phyloP scores from a whole-genome alignment of 2,113 vertebrate species.

The Onychostoma macrolepis region DNA sequence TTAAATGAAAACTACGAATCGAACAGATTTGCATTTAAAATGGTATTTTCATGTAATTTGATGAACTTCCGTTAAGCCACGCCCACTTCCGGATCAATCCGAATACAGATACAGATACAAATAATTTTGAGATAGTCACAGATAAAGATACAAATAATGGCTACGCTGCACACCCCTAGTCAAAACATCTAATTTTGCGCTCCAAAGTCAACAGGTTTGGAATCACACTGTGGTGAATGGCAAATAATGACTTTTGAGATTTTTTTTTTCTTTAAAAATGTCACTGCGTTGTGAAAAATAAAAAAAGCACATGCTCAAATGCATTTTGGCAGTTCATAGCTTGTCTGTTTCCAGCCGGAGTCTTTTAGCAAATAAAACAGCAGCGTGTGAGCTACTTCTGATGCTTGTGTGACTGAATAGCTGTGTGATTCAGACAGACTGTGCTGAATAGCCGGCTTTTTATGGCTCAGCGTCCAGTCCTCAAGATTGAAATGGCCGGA shows the following conservation, averaged over 20 bases:
- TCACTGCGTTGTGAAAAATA: neutral
- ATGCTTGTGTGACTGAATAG: constrained; percentile 53
- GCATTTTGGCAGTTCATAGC: constrained; percentile 11
- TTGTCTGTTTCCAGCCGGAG: constrained; percentile 7
- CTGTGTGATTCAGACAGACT: constrained; percentile 61
- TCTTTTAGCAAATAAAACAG: constrained; percentile 37
- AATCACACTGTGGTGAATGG: neutral
- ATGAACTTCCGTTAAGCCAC: too few relatives aligned
- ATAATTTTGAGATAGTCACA: too few relatives aligned
- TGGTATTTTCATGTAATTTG: too few relatives aligned
- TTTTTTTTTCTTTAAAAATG: neutral
- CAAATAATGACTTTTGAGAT: neutral
- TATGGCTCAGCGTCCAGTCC: constrained; percentile 29
- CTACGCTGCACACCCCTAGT: too few relatives aligned
- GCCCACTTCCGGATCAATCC: too few relatives aligned
- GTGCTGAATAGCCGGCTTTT: constrained; percentile 64
- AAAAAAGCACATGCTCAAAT: neutral
- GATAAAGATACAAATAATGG: too few relatives aligned
- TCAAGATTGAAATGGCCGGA: constrained; percentile 21
- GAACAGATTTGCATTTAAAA: too few relatives aligned
- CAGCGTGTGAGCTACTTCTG: constrained; percentile 10
- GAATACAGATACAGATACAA: too few relatives aligned
- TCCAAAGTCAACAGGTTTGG: neutral
- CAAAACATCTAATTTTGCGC: neutral
- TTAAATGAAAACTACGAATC: too few relatives aligned